Percentiles rank a stretch among this genome's conserved stretches.
These are phyloP conservation scores for Larimichthys polyactis DNA, from an alignment of 2,113 vertebrate genomes.

Conservation along the genomic window DNA sequence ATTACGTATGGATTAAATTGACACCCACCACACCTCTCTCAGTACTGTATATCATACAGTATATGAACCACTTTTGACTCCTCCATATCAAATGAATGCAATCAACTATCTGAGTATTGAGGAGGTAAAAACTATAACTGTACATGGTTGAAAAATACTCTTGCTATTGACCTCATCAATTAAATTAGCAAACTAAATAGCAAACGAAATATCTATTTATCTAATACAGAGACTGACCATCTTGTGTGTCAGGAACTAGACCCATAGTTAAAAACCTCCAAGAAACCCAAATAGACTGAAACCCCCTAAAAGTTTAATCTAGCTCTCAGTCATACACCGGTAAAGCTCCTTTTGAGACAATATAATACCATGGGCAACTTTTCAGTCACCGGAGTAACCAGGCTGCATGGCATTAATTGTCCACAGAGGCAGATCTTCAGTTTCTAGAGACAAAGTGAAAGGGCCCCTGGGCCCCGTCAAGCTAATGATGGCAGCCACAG, in stretches of 20 bases:
- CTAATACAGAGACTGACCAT: not conserved
- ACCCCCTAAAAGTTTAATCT: not conserved
- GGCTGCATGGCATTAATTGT: slow-evolving; percentile 53
- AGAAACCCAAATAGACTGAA: not conserved
- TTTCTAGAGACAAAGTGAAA: slow-evolving; percentile 62
- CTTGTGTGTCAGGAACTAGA: not conserved
- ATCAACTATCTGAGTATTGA: too few species aligned
- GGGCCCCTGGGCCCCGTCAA: slow-evolving; percentile 63
- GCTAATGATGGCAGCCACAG: slow-evolving; percentile 74
- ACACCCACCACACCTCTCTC: too few species aligned
- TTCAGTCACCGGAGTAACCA: slow-evolving; percentile 42
- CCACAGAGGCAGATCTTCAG: slow-evolving; percentile 60
- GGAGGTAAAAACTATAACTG: too few species aligned
- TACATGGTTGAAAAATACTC: not conserved
- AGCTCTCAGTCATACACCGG: slow-evolving; percentile 8
- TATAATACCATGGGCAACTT: slow-evolving; percentile 23
- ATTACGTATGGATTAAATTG: too few species aligned
- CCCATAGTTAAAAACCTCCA: not conserved
- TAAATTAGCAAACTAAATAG: not conserved
- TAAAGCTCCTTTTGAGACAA: slow-evolving; percentile 35
- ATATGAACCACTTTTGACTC: too few species aligned
- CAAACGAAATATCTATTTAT: not conserved
- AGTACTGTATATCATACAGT: too few species aligned
- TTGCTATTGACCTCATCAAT: not conserved
- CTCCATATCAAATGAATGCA: too few species aligned